Percentiles rank a stretch among this genome's conserved stretches.
Evolutionary conservation across 2,113 vertebrate genomes (phyloP).

Genomic region (Elaphurus davidianus): DNA sequence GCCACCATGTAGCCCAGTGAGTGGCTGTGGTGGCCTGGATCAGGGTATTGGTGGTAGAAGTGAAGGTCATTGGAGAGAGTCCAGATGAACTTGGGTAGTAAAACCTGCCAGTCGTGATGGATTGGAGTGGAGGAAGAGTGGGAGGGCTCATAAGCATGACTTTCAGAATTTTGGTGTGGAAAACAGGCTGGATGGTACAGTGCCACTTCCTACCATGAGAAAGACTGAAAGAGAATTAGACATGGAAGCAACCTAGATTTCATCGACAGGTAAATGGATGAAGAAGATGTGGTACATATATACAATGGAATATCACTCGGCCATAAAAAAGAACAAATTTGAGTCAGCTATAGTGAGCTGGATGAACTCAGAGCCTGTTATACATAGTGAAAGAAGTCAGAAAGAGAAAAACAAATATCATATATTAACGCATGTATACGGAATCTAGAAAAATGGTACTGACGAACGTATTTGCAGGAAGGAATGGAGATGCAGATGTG

Average conservation of each 20-base stretch:
- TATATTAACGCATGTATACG: neutral
- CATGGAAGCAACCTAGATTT: neutral
- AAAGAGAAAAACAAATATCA: neutral
- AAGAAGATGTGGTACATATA: neutral
- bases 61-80: neutral
- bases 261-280: neutral
- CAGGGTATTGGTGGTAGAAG: fast-evolving
- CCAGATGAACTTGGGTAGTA: fast-evolving
- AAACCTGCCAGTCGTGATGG: neutral
- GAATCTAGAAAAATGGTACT: neutral
- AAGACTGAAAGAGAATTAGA: neutral
- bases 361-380: neutral
- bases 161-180: fast-evolving
- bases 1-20: fast-evolving
- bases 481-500: neutral
- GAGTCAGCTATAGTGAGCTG: neutral
- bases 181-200: fast-evolving
- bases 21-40: fast-evolving
- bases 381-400: neutral
- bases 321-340: neutral
- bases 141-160: fast-evolving
- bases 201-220: fast-evolving
- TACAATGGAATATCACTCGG: neutral
- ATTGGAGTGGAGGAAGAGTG: fast-evolving
- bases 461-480: neutral